Evolutionary conservation across 1,140 invertebrate species (phyloP).

Genomic region (Reticulitermes speratus): DNA sequence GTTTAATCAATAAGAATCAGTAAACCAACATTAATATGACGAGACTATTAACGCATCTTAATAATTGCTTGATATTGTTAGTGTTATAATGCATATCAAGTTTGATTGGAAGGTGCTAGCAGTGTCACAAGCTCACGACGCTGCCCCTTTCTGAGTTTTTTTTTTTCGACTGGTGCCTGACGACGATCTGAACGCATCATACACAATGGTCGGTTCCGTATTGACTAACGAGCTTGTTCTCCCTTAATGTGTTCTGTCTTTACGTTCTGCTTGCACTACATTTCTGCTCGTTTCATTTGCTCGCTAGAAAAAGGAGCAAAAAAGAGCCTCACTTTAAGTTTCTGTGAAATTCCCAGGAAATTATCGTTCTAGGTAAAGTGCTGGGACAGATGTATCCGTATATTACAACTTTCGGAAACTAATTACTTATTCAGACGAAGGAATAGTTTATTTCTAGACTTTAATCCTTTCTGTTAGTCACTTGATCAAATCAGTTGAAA

Average conservation of each 20-base stretch:
- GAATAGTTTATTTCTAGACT: neutral
- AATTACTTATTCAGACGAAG: neutral
- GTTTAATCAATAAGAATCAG: too few species aligned
- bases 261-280: neutral
- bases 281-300: neutral
- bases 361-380: neutral
- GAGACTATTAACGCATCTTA: too few species aligned
- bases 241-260: conserved; percentile 1
- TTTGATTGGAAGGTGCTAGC: too few species aligned
- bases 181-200: neutral
- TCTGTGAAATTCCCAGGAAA: neutral
- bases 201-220: neutral
- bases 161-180: neutral
- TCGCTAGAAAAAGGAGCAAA: neutral
- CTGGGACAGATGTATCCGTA: neutral
- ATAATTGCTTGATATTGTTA: too few species aligned
- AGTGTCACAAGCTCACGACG: too few species aligned
- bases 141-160: too few species aligned
- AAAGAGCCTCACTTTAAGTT: neutral
- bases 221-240: neutral
- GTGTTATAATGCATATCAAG: too few species aligned
- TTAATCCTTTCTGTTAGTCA: neutral
- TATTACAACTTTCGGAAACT: neutral
- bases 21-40: too few species aligned
- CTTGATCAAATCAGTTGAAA: neutral